Evolutionary conservation across 2,113 vertebrate species (phyloP), one percentile per base, ranked within the genome.

Genomic region (Motacilla tschutschensis): DNA sequence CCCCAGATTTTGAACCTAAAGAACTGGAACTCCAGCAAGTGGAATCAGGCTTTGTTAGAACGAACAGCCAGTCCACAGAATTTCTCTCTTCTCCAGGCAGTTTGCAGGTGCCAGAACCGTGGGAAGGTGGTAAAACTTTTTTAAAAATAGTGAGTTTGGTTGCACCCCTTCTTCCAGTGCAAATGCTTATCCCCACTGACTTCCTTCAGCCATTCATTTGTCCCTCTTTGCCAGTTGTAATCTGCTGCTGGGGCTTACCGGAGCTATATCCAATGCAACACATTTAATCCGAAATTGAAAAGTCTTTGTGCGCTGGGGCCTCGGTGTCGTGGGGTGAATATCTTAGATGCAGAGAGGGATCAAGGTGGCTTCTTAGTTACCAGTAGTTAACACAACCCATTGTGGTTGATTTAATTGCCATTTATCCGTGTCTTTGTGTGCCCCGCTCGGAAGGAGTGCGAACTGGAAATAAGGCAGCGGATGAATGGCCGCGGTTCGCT

Each of bases 211-310:
- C 57, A n/a, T 75, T 91, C 69, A 40, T 72, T 65, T n/a, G 2
- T 83, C 38, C 26, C 48, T 64, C 44, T 46, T 83, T 40, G 51
- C 79, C 41, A 15, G 28, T 11, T 75, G 14, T 79, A 91, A 85
- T 81, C 70, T 66, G 59, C 81, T 78, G 66, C 85, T 41, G 63
- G 40, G 67, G 40, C 5, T 91, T 83, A 77, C 73, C 79, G 31
- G 31, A 78, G 84, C 86, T 76, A n/a, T 67, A 94, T 85, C 73
- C 73, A 87, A 59, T 85, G 69, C 80, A 64, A 63, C 24, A 6
- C 14, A 5, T 74, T 85, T 93, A 94, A 95, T 94, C 88, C 31
- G 1, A 93, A 90, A 94, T 81, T 89, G 88, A 83, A 95, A 94
- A 91, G 87, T 87, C 91, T 87, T 93, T 90, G 83, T 94, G 86